Percentiles rank a stretch among this genome's conserved stretches.
Conservation (phyloP, 2,797 vertebrate genomes). For the Pachyuromys duprasi region DNA sequence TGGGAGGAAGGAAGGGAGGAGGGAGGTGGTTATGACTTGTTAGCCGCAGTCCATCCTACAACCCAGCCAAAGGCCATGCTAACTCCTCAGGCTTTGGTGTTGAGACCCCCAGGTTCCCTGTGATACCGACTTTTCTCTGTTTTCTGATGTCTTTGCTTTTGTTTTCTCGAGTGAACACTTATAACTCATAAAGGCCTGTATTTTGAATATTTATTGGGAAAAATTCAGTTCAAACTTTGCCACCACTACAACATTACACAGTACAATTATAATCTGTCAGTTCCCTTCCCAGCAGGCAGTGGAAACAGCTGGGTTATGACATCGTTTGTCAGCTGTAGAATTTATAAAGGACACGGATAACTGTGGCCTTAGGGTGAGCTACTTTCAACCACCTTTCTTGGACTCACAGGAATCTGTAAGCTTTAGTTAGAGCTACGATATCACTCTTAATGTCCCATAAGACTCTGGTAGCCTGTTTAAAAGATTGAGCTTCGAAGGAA, state of each 20-base stretch:
- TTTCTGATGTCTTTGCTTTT: neutral
- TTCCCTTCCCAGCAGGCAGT: rapidly evolving
- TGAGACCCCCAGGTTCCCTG: rapidly evolving
- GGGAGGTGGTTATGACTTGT: neutral
- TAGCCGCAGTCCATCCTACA: rapidly evolving
- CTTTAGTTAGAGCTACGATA: neutral
- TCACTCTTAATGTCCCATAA: neutral
- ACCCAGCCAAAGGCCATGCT: neutral
- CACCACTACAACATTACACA: no score
- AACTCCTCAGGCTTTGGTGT: rapidly evolving
- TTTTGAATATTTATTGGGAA: neutral
- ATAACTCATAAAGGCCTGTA: neutral
- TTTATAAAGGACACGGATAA: rapidly evolving
- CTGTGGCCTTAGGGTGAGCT: neutral
- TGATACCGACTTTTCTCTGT: no score
- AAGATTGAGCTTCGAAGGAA: neutral
- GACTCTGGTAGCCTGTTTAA: neutral
- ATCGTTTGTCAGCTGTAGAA: rapidly evolving
- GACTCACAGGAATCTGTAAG: neutral
- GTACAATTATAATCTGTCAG: no score
- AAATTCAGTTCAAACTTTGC: neutral
- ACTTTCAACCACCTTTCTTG: rapidly evolving
- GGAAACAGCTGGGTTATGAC: no score
- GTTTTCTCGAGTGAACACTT: neutral
- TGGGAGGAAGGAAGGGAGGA: no score